Evolutionary conservation across 2,888 invertebrate species (phyloP), one percentile per base, ranked within the genome.

Genomic region (Diaperis boleti): DNA sequence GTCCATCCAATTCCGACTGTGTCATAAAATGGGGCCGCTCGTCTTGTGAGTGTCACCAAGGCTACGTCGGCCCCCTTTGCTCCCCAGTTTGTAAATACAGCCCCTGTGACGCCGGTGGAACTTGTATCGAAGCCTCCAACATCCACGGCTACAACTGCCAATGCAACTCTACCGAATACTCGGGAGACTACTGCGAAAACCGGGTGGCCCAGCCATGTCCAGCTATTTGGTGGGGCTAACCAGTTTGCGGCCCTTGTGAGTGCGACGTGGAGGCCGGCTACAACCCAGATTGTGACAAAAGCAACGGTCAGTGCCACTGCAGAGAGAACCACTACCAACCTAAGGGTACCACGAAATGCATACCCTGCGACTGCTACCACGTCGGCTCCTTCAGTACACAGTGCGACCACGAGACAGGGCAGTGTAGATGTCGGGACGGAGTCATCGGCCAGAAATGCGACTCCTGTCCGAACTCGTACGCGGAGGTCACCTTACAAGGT

Each of bases 361-460:
- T 92, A 3, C 91, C 95, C 0, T 98, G 98, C 80, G 90, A 92
- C 74, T 98, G 98, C 81, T 96, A 97, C 79, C 87, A 91, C 10
- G 90, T 91, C 0, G 98, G 96, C 0, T 93, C 95, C 0, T 86
- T 87, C 64, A 91, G 91, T 71, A 88, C 91, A 1, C 89, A 90
- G 44, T 98, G 98, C 78, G 91, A 94, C 72, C 83, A 84, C 0
- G 79, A 85, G 29, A 89, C 91, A 0, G 96, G 98, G 0, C 96
- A 97, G 81, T 98, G 98, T 79, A 84, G 89, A 69, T 98, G 98
- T 77, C 87, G 93, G 20, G 87, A 88, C 41, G 96, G 96, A 0
- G 96, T 98, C 15, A 92, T 95, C 20, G 98, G 98, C 7, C 86
- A 93, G 29, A 88, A 94, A 2, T 98, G 98, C 79, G 96, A 98